Evolutionary conservation across 2,113 vertebrate species (phyloP).

Genomic region (Tenebrosternarchus preto): DNA sequence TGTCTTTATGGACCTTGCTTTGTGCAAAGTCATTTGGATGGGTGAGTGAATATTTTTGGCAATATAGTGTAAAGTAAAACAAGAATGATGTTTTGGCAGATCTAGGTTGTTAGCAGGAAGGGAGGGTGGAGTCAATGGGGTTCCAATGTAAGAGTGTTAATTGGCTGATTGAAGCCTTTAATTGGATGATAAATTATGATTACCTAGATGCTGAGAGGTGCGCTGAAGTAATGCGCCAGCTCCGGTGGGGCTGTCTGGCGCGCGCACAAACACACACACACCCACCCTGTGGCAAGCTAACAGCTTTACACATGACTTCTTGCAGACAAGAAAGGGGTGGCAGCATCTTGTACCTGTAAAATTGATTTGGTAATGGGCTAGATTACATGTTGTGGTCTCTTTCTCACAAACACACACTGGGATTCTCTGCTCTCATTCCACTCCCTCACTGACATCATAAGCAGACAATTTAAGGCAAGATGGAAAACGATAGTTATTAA

Average conservation of each 20-base stretch:
- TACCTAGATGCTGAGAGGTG: conserved; percentile 6
- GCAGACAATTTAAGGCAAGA: neutral
- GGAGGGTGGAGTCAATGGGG: neutral
- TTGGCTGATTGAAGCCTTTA: conserved; percentile 46
- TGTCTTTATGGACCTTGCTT: too few relatives aligned
- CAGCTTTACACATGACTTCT: conserved; percentile 21
- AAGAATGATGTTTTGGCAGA: conserved; percentile 27
- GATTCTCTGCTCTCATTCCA: neutral
- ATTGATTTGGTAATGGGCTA: conserved; percentile 5
- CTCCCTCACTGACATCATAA: neutral
- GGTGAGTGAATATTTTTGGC: too few relatives aligned
- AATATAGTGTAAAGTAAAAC: neutral
- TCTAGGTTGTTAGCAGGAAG: neutral
- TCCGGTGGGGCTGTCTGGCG: neutral
- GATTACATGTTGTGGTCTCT: neutral
- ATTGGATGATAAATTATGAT: conserved; percentile 49
- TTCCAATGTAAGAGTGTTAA: conserved; percentile 26
- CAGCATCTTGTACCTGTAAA: conserved; percentile 3
- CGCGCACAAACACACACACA: neutral
- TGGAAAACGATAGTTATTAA: neutral
- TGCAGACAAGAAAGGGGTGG: neutral
- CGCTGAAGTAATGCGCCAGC: neutral
- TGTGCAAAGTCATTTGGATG: too few relatives aligned
- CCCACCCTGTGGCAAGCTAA: conserved; percentile 8
- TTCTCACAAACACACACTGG: neutral